Conservation (phyloP, 2,888 invertebrate species). For the Fragum fragum region DNA sequence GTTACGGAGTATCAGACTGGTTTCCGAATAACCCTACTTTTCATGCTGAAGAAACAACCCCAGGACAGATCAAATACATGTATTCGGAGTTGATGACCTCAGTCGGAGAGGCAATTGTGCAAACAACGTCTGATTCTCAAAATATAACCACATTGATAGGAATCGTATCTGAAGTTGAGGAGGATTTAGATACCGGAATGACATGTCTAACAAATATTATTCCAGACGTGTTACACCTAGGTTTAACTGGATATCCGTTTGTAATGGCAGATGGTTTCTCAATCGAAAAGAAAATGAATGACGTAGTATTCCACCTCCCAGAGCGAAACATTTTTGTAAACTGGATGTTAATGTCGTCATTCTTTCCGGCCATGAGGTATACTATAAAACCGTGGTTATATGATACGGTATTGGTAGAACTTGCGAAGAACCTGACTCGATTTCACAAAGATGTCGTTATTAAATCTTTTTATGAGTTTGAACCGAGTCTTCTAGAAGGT, state of each 20-base stretch:
- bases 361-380: slow-evolving; percentile 96
- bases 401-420: slow-evolving; percentile 88
- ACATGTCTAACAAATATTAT: slow-evolving; percentile 92
- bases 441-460: slow-evolving; percentile 88
- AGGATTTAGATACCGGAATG: slow-evolving; percentile 93
- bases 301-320: slow-evolving; percentile 57
- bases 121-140: slow-evolving; percentile 89
- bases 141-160: slow-evolving; percentile 93
- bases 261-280: slow-evolving; percentile 97
- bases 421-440: slow-evolving; percentile 55
- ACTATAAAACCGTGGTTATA: slow-evolving; percentile 95
- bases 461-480: slow-evolving; percentile 92
- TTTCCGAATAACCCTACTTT: slow-evolving; percentile 80
- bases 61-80: slow-evolving; percentile 66
- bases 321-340: slow-evolving; percentile 89
- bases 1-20: slow-evolving; percentile 89
- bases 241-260: slow-evolving; percentile 94
- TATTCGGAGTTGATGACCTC: slow-evolving; percentile 71
- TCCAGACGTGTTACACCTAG: slow-evolving; percentile 90
- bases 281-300: slow-evolving; percentile 25
- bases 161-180: slow-evolving; percentile 90
- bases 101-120: slow-evolving; percentile 60
- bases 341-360: slow-evolving; percentile 95
- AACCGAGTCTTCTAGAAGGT: slow-evolving; percentile 89
- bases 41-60: slow-evolving; percentile 57